A percentile compares a stretch with the other conserved stretches of the same genome.
These are phyloP conservation scores for Troides helena DNA, from an alignment of 2,888 invertebrate genomes.

Conservation along the genomic window DNA sequence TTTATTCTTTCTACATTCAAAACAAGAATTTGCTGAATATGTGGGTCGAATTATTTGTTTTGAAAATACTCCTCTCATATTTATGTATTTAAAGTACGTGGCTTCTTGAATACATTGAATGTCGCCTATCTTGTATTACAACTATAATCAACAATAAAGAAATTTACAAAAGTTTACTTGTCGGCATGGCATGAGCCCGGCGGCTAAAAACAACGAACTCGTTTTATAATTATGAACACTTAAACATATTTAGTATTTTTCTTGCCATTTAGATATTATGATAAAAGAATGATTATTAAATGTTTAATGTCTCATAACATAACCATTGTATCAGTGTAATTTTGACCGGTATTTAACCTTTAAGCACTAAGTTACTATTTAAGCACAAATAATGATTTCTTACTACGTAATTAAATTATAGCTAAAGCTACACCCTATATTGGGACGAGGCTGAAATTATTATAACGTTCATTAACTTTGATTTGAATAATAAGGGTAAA, in stretches of 20 bases:
- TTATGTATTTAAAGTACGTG: neutral
- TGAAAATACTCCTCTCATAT: neutral
- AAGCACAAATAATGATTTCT: no score
- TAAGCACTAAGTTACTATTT: no score
- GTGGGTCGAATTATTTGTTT: no score
- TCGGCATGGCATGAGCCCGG: neutral
- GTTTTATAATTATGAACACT: neutral
- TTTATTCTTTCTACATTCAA: no score
- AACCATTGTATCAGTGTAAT: no score
- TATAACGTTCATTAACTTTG: no score
- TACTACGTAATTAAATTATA: no score
- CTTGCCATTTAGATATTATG: neutral
- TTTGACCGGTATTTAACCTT: no score
- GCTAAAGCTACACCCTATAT: no score
- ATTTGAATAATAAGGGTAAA: no score
- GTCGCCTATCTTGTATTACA: neutral
- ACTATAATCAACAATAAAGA: neutral
- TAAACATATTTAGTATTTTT: neutral
- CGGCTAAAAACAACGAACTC: neutral
- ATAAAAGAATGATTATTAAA: neutral
- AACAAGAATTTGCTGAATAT: no score
- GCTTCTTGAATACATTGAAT: neutral
- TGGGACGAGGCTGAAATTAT: no score
- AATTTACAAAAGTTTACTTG: neutral
- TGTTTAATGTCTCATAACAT: neutral